Evolutionary conservation across 1,140 invertebrate genomes (phyloP).

Genomic region (Macrobrachium rosenbergii): DNA sequence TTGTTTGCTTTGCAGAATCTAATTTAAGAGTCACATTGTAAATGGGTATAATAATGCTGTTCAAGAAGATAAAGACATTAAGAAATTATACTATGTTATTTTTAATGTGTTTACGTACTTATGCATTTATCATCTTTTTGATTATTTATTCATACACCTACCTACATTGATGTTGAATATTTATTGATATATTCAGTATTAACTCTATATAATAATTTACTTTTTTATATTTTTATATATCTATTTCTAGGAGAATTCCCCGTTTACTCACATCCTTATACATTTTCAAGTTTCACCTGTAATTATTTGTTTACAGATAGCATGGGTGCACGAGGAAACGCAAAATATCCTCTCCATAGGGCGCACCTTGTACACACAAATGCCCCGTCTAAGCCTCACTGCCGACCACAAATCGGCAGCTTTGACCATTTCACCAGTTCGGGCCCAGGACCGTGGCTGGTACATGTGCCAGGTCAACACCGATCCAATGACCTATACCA

Average conservation of each 20-base stretch:
- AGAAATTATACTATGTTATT: too few species aligned
- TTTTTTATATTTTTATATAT: neutral
- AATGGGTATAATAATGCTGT: too few species aligned
- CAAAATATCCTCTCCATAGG: slow-evolving; percentile 72
- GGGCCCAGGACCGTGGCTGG: slow-evolving; percentile 69
- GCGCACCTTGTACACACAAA: slow-evolving; percentile 69
- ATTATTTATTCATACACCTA: too few species aligned
- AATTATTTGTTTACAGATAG: slow-evolving; percentile 68
- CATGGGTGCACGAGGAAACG: slow-evolving; percentile 72
- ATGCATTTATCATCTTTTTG: too few species aligned
- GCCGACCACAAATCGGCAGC: slow-evolving; percentile 67
- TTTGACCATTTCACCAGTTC: slow-evolving; percentile 64
- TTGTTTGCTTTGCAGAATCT: too few species aligned
- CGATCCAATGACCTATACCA: slow-evolving; percentile 70
- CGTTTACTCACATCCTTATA: neutral
- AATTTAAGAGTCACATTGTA: too few species aligned
- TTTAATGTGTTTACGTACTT: too few species aligned
- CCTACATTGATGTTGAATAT: too few species aligned
- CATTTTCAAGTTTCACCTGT: neutral
- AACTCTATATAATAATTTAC: too few species aligned
- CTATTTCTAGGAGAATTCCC: too few species aligned
- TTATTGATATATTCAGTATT: too few species aligned
- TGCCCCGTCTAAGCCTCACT: slow-evolving; percentile 70
- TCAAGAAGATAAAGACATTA: too few species aligned
- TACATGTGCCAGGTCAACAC: slow-evolving; percentile 73